A percentile compares a stretch with the other conserved stretches of the same genome.
These are phyloP conservation scores for Thunnus thynnus DNA, from an alignment of 2,113 vertebrate genomes.

Conservation along the genomic window DNA sequence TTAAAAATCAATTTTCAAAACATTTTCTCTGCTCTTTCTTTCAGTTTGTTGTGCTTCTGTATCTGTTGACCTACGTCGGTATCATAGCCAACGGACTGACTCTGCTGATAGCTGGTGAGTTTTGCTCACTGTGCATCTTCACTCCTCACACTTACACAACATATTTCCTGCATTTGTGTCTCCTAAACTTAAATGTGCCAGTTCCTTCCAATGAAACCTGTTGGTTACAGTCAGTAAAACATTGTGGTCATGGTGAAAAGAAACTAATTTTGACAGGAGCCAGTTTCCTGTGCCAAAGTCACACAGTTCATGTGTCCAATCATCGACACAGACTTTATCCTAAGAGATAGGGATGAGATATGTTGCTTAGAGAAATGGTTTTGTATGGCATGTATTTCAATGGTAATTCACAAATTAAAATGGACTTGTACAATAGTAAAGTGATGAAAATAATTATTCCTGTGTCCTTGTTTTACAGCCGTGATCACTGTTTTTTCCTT, in stretches of 20 bases:
- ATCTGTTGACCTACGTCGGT: conserved; percentile 91
- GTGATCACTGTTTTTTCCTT: conserved; percentile 90
- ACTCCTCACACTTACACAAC: too few species aligned
- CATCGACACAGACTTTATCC: neutral
- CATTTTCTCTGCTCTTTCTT: neutral
- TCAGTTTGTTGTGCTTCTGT: conserved; percentile 90
- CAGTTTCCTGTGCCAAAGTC: neutral
- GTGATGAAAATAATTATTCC: neutral
- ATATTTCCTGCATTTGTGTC: too few species aligned
- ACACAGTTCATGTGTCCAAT: neutral
- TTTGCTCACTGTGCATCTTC: neutral
- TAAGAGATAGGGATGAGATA: neutral
- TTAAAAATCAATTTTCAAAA: too few species aligned
- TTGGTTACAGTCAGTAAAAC: too few species aligned
- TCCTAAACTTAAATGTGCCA: too few species aligned
- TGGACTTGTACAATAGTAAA: neutral
- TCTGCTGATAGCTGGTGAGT: conserved; percentile 90
- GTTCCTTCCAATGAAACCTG: too few species aligned
- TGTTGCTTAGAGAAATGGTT: neutral
- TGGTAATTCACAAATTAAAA: neutral
- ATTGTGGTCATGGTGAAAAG: too few species aligned
- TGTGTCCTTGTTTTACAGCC: conserved; percentile 78
- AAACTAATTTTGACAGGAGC: neutral
- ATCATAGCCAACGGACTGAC: conserved; percentile 89
- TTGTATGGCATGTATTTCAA: neutral